Base-by-base conservation (phyloP, 2,888 invertebrate species). In the Erebia ligea region DNA sequence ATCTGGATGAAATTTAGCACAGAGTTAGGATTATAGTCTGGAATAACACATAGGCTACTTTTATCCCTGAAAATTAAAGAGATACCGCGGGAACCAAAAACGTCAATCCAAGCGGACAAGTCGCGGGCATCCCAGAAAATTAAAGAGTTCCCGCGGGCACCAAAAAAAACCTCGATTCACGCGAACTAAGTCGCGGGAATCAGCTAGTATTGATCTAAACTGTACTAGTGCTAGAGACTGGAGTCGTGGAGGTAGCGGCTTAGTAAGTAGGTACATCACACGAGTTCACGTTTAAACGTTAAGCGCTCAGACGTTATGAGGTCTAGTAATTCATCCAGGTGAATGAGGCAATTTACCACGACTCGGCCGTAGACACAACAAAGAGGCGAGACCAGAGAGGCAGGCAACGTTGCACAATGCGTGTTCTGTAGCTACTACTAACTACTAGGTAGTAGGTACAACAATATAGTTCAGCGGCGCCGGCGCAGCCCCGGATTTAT, bases 301-400 rank as follows among this genome's bases (percentile, higher is more conserved):
- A 40, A 57, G 76, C 77, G 76, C 75, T 75, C 50, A 57, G 73
- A 69, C 70, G 73, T 75, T 76, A 71, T 74, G 71, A 78, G 78
- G 77, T 82, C 80, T 79, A 83, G 83, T 82, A 83, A 85, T 83
- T 81, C 80, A 80, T 81, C 80, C 78, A 76, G 79, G 78, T 81
- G 82, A 84, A 83, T 82, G 82, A 79, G 79, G 82, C 82, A 83
- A 84, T 82, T 81, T 82, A 81, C 78, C 81, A 80, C 77, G 80
- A 80, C 76, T 76, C 79, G 75, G 79, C 76, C 72, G 78, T 78
- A 79, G 81, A 83, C 81, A 81, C 82, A 83, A 85, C 83, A 85
- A 86, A 84, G 83, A 79, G 78, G 75, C 79, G 76, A 79, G 83
- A 79, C 77, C 75, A 79, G 76, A 79, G 79, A 77, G 81, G 79